Evolutionary conservation across 2,113 vertebrate genomes (phyloP).

Genomic region (Cepphus grylle): DNA sequence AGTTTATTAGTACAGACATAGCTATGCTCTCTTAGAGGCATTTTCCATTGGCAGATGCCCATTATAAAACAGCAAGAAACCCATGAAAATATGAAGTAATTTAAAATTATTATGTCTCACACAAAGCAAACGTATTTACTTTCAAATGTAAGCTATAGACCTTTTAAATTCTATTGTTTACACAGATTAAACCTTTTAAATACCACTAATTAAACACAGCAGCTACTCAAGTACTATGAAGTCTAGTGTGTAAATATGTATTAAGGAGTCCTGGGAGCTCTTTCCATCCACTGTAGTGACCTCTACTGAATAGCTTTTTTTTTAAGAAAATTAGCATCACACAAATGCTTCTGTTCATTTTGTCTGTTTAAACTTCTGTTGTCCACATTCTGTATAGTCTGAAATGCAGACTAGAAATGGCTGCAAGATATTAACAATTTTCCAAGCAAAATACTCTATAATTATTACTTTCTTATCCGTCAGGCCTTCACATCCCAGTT

Average conservation of each 20-base stretch:
- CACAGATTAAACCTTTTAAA: background rate
- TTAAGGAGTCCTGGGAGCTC: background rate
- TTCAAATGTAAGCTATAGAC: background rate
- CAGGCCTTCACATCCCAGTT: background rate
- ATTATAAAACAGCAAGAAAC: background rate
- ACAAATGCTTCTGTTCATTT: background rate
- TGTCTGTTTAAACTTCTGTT: background rate
- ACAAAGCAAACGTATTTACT: background rate
- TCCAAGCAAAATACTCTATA: background rate
- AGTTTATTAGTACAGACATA: background rate
- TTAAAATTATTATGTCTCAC: background rate
- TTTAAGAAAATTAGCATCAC: background rate
- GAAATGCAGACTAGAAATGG: background rate
- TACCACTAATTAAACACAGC: background rate
- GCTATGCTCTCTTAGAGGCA: background rate
- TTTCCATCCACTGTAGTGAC: background rate
- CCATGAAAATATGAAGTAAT: background rate
- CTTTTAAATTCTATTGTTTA: background rate
- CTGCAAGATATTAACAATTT: background rate
- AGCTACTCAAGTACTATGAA: background rate
- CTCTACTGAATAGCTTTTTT: background rate
- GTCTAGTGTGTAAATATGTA: background rate
- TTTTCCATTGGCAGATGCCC: background rate
- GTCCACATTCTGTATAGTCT: background rate
- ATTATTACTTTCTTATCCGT: background rate